Conservation (phyloP, 2,797 vertebrate genomes). For the Pangasius larnaudii region DNA sequence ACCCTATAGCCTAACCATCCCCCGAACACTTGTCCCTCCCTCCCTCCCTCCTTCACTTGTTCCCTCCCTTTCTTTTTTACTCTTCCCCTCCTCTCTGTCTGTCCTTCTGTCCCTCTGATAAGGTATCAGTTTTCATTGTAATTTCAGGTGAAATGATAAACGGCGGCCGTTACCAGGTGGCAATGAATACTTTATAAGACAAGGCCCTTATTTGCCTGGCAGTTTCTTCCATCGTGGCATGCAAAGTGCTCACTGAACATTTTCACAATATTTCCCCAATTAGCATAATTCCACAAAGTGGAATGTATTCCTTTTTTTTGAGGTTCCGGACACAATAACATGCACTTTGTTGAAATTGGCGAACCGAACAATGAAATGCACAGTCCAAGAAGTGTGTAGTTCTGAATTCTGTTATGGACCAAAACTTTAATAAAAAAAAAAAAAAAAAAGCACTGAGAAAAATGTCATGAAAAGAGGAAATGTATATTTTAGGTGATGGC, state of each 20-base stretch:
- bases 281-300: conserved; percentile 62
- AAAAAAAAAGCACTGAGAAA: conserved; percentile 51
- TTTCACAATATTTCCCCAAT: conserved; percentile 68
- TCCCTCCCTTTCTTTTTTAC: conserved; percentile 42
- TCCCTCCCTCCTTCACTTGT: conserved; percentile 16
- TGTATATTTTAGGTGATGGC: conserved; percentile 75
- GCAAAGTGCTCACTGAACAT: conserved; percentile 76
- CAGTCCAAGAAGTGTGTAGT: background rate
- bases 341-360: background rate
- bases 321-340: background rate
- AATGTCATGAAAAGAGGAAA: conserved; percentile 75
- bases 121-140: conserved; percentile 87
- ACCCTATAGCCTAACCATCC: conserved; percentile 52
- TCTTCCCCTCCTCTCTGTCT: conserved; percentile 60
- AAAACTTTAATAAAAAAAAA: background rate
- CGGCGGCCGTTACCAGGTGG: conserved; percentile 84
- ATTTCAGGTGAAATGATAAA: conserved; percentile 90
- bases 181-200: conserved; percentile 91
- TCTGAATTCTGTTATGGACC: background rate
- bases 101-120: conserved; percentile 73
- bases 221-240: conserved; percentile 82
- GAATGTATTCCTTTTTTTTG: conserved; percentile 51
- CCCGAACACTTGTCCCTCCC: conserved; percentile 51
- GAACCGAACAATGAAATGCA: background rate
- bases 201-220: conserved; percentile 87